Percentiles rank a stretch among this genome's conserved stretches.
phyloP scores from a whole-genome alignment of 2,888 invertebrate species.

The Phyto melanocephala region DNA sequence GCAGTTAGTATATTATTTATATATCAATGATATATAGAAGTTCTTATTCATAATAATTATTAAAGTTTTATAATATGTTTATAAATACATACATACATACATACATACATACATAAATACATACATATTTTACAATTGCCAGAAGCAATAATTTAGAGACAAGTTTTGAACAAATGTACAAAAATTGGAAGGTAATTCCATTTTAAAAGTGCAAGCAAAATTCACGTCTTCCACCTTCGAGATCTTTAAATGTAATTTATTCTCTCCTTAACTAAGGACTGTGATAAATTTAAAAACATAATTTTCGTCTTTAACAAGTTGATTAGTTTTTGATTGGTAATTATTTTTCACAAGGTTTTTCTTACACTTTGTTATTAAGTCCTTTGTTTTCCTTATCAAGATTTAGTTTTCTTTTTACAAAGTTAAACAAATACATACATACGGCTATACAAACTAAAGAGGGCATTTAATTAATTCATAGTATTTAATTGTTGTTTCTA shows the following conservation, averaged over 20 bases:
- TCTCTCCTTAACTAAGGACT: neutral
- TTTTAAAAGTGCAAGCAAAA: neutral
- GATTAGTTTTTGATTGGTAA: conserved; percentile 61
- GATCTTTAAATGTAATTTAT: neutral
- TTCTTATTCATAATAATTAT: too few species aligned
- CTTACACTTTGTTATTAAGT: neutral
- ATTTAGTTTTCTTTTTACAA: neutral
- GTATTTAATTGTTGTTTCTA: conserved; percentile 17
- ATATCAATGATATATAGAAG: too few species aligned
- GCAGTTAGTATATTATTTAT: too few species aligned
- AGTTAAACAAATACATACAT: neutral
- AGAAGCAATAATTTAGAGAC: too few species aligned
- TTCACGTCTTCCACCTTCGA: neutral
- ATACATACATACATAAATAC: too few species aligned
- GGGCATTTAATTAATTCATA: conserved; percentile 34
- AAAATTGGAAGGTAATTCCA: too few species aligned
- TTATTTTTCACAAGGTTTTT: neutral
- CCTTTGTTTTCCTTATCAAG: conserved; percentile 16
- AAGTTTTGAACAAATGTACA: too few species aligned
- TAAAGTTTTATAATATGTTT: too few species aligned
- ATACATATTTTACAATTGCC: too few species aligned
- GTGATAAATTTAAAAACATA: neutral
- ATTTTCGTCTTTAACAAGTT: conserved; percentile 44
- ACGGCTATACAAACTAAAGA: neutral
- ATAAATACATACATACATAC: too few species aligned